phyloP scores from a whole-genome alignment of 2,113 vertebrate species.

The Tetrao urogallus region DNA sequence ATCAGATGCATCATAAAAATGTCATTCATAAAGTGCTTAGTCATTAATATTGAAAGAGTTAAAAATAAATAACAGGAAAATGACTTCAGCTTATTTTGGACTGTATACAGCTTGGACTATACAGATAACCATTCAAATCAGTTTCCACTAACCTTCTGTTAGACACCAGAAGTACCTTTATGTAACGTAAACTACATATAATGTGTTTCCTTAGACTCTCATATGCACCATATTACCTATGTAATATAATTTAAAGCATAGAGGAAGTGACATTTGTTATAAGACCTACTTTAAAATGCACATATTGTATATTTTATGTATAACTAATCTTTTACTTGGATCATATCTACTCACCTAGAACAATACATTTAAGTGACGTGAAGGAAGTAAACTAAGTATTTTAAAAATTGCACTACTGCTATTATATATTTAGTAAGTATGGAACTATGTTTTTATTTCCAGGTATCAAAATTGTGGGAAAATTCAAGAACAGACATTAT shows the following conservation, averaged over 20 bases:
- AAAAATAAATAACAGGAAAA: not conserved
- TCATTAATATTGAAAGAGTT: not conserved
- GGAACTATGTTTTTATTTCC: not conserved
- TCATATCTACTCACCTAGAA: not conserved
- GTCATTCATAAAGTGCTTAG: not conserved
- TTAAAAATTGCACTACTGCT: not conserved
- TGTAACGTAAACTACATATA: not conserved
- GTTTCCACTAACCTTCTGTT: not conserved
- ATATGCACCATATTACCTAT: not conserved
- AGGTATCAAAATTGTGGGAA: constrained; percentile 36
- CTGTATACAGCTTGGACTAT: not conserved
- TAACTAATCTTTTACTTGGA: not conserved
- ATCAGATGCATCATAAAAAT: not conserved
- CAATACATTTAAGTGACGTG: not conserved
- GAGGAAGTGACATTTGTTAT: not conserved
- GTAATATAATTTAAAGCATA: not conserved
- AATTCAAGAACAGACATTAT: not conserved
- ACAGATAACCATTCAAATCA: not conserved
- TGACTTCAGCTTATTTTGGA: not conserved
- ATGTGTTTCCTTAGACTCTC: not conserved
- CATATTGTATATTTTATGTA: not conserved
- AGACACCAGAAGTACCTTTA: not conserved
- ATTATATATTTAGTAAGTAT: not conserved
- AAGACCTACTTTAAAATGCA: not conserved
- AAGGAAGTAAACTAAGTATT: not conserved